These are phyloP conservation scores for Melanaphis sacchari DNA, from an alignment of 1,140 invertebrate genomes.

Conservation along the genomic window DNA sequence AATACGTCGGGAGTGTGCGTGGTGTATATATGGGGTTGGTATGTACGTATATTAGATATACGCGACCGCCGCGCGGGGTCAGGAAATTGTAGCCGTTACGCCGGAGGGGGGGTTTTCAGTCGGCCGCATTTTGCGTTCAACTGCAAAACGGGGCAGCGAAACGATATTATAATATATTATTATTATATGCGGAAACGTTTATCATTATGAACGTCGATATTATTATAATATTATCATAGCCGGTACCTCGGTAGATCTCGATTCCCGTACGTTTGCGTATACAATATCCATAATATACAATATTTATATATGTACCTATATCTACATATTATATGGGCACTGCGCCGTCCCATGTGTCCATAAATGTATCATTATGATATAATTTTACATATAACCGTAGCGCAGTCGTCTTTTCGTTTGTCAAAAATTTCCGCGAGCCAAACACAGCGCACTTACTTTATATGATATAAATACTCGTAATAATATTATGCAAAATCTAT, in stretches of 20 bases:
- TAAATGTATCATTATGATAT: slow-evolving; percentile 12
- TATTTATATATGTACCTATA: not conserved
- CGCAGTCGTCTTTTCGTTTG: not conserved
- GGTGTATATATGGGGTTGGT: not conserved
- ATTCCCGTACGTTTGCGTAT: not conserved
- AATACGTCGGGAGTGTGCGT: not conserved
- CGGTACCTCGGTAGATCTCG: not conserved
- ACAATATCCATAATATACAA: not conserved
- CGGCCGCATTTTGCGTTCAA: not conserved
- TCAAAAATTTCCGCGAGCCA: not conserved
- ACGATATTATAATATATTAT: slow-evolving; percentile 3
- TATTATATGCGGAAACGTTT: slow-evolving; percentile 17
- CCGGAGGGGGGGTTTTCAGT: not conserved
- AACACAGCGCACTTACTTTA: not conserved
- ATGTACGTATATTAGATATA: not conserved
- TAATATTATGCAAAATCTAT: not conserved
- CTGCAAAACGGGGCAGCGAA: not conserved
- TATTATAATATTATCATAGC: not conserved
- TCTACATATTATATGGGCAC: not conserved
- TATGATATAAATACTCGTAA: not conserved
- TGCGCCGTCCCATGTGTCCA: not conserved
- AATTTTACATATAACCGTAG: not conserved
- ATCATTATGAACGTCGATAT: slow-evolving; percentile 20
- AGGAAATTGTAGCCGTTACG: slow-evolving; percentile 4
- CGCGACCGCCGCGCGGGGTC: not conserved